A percentile compares a stretch with the other conserved stretches of the same genome.
Evolutionary conservation across 2,888 invertebrate genomes (phyloP).

Genomic region (Eupithecia abbreviata): DNA sequence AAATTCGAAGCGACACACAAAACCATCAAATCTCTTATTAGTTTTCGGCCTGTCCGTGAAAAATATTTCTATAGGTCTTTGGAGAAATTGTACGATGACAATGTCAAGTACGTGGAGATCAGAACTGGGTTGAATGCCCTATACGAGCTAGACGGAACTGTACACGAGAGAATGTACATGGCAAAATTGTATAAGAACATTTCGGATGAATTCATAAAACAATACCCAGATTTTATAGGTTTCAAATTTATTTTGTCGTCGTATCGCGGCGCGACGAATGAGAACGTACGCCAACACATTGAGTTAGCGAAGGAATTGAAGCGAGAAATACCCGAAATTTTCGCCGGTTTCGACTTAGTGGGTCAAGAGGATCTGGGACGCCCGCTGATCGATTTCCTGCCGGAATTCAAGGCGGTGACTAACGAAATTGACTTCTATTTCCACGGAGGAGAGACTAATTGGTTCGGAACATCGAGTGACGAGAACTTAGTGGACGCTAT

Average conservation of each 20-base stretch:
- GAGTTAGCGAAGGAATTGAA: constrained; percentile 65
- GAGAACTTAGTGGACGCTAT: constrained; percentile 91
- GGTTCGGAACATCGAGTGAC: constrained; percentile 86
- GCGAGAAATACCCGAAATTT: constrained; percentile 84
- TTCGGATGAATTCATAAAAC: constrained; percentile 81
- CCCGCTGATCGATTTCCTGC: constrained; percentile 84
- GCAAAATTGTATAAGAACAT: constrained; percentile 82
- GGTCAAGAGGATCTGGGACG: constrained; percentile 90
- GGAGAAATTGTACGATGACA: constrained; percentile 86
- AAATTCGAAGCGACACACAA: constrained; percentile 82
- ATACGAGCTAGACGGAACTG: constrained; percentile 86
- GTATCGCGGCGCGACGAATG: constrained; percentile 55
- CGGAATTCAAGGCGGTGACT: constrained; percentile 78
- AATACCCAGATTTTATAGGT: constrained; percentile 87
- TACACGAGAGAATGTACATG: constrained; percentile 79
- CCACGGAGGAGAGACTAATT: constrained; percentile 92
- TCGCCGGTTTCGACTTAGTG: constrained; percentile 92
- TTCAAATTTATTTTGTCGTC: constrained; percentile 85
- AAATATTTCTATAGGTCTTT: constrained; percentile 86
- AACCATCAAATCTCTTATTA: constrained; percentile 80
- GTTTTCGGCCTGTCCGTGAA: constrained; percentile 85
- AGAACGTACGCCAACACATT: constrained; percentile 72
- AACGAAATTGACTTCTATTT: constrained; percentile 87
- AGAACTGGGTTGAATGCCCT: constrained; percentile 83
- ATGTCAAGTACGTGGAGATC: constrained; percentile 88